phyloP scores from a whole-genome alignment of 2,113 vertebrate genomes.

The Kryptolebias marmoratus region DNA sequence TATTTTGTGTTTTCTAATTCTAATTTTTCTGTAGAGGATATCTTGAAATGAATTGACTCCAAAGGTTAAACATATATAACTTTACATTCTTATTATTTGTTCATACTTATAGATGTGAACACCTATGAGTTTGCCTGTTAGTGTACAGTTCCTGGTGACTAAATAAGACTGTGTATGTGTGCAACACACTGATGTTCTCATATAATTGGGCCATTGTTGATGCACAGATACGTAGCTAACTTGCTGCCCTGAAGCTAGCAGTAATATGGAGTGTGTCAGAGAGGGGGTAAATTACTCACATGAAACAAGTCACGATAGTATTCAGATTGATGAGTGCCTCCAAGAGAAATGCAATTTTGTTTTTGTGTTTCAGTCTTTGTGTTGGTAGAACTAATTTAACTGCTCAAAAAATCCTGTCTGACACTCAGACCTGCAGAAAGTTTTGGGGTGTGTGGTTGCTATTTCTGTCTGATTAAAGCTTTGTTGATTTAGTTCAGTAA shows the following conservation, averaged over 20 bases:
- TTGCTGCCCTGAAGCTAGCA: conserved; percentile 32
- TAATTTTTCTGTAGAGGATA: no score
- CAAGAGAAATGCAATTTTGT: conserved; percentile 27
- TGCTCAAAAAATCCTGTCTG: conserved; percentile 24
- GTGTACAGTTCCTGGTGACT: conserved; percentile 1
- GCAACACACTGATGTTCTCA: background rate
- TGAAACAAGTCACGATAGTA: conserved; percentile 38
- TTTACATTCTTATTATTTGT: no score
- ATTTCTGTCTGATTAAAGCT: no score
- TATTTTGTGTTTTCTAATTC: no score
- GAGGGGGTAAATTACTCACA: conserved; percentile 28
- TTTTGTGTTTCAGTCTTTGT: conserved; percentile 21
- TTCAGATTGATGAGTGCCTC: conserved; percentile 48
- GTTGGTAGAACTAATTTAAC: conserved; percentile 21
- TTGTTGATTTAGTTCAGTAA: no score
- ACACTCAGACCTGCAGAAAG: conserved; percentile 29
- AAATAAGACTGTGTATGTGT: background rate
- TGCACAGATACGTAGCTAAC: conserved; percentile 19
- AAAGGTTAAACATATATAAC: no score
- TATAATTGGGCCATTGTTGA: conserved; percentile 23
- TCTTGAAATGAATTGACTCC: no score
- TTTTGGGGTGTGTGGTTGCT: no score
- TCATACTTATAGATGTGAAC: no score
- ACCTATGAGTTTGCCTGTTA: background rate
- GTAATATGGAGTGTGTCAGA: conserved; percentile 8